A percentile compares a stretch with the other conserved stretches of the same genome.
phyloP scores from a whole-genome alignment of 1,140 invertebrate species.

The Scylla paramamosain region DNA sequence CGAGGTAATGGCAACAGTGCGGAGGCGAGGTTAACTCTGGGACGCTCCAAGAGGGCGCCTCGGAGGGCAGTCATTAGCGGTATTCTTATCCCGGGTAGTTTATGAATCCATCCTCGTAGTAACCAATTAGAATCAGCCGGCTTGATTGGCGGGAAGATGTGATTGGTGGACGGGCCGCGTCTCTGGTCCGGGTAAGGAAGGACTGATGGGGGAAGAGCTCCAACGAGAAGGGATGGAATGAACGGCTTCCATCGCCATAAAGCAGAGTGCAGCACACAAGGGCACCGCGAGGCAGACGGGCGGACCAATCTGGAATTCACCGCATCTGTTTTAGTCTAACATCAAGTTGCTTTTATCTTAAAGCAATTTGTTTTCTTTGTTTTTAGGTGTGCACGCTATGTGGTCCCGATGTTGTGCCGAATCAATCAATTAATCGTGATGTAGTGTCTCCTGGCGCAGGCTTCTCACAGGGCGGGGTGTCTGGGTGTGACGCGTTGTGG shows the following conservation, averaged over 20 bases:
- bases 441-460: not conserved
- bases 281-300: not conserved
- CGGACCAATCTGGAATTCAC: not conserved
- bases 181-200: not conserved
- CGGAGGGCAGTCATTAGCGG: conserved; percentile 26
- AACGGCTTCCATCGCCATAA: not conserved
- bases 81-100: conserved; percentile 32
- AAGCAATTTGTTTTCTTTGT: too few species aligned
- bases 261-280: not conserved
- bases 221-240: not conserved
- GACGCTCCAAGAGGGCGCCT: not conserved
- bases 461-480: not conserved
- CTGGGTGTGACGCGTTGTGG: not conserved
- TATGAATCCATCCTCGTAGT: conserved; percentile 25
- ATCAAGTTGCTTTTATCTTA: too few species aligned
- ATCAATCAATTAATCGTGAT: not conserved
- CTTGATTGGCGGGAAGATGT: not conserved
- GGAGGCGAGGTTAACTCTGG: not conserved
- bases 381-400: too few species aligned
- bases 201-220: not conserved
- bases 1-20: conserved; percentile 27
- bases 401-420: too few species aligned
- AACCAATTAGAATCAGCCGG: conserved; percentile 26
- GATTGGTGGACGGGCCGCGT: conserved; percentile 25
- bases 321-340: not conserved